Evolutionary conservation across 2,888 invertebrate genomes (phyloP).

Genomic region (Pandemis cinnamomeana): DNA sequence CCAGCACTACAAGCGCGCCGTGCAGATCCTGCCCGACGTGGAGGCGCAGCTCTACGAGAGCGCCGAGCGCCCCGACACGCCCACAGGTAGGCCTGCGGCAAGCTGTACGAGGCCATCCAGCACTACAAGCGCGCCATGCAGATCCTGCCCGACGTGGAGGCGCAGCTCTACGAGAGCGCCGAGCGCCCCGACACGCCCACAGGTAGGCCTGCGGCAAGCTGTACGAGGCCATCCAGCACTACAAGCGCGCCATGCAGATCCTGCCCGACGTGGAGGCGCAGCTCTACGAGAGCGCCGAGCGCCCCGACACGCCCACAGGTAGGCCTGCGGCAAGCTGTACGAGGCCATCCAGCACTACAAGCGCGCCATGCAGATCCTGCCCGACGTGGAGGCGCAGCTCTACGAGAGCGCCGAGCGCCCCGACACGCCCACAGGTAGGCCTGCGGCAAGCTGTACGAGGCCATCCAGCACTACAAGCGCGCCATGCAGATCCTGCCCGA

Average conservation of each 20-base stretch:
- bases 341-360: constrained; percentile 96
- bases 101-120: constrained; percentile 94
- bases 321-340: constrained; percentile 88
- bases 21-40: constrained; percentile 96
- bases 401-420: constrained; percentile 84
- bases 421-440: constrained; percentile 67
- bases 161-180: constrained; percentile 87
- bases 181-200: constrained; percentile 70
- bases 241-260: constrained; percentile 94
- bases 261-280: constrained; percentile 96
- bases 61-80: constrained; percentile 69
- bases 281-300: constrained; percentile 86
- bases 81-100: constrained; percentile 84
- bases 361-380: constrained; percentile 94
- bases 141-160: constrained; percentile 96
- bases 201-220: constrained; percentile 87
- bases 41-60: constrained; percentile 91
- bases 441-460: constrained; percentile 93
- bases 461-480: constrained; percentile 93
- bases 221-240: constrained; percentile 94
- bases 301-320: constrained; percentile 69
- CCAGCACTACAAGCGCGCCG: constrained; percentile 93
- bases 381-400: constrained; percentile 94
- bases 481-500: constrained; percentile 97
- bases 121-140: constrained; percentile 95